Evolutionary conservation across 1,140 invertebrate species (phyloP).

Genomic region (Oedothorax gibbosus): DNA sequence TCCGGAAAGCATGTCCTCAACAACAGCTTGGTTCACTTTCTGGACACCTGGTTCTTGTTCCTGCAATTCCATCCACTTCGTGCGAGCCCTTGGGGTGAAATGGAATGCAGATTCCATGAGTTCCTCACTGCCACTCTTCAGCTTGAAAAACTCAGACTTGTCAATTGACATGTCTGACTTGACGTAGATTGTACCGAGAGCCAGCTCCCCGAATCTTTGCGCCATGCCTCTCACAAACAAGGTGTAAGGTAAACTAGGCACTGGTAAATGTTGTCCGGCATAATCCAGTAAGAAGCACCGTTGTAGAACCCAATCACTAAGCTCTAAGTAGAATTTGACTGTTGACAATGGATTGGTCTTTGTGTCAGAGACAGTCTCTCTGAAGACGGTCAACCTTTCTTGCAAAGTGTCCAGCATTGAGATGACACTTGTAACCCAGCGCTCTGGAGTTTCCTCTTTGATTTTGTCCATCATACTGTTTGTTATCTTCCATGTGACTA

Average conservation of each 20-base stretch:
- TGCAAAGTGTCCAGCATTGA: slow-evolving; percentile 51
- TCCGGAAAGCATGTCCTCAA: slow-evolving; percentile 54
- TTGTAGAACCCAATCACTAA: slow-evolving; percentile 54
- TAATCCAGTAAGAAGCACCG: slow-evolving; percentile 58
- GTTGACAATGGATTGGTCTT: slow-evolving; percentile 54
- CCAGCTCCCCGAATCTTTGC: slow-evolving; percentile 60
- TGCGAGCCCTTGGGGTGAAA: slow-evolving; percentile 53
- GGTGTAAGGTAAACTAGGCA: slow-evolving; percentile 60
- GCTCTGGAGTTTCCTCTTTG: slow-evolving; percentile 39
- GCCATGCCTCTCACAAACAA: slow-evolving; percentile 58
- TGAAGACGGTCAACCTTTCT: slow-evolving; percentile 42
- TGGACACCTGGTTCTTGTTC: slow-evolving; percentile 59
- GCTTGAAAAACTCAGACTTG: slow-evolving; percentile 52
- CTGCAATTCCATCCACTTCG: slow-evolving; percentile 57
- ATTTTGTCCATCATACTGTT: slow-evolving; percentile 52
- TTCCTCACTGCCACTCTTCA: slow-evolving; percentile 56
- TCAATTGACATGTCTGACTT: slow-evolving; percentile 59
- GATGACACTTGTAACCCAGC: slow-evolving; percentile 53
- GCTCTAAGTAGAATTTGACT: slow-evolving; percentile 56
- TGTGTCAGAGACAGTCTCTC: slow-evolving; percentile 42
- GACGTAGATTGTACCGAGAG: slow-evolving; percentile 58
- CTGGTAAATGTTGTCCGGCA: slow-evolving; percentile 54
- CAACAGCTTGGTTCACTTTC: slow-evolving; percentile 42
- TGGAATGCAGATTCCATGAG: slow-evolving; percentile 58
- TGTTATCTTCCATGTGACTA: slow-evolving; percentile 60